Evolutionary conservation across 2,113 vertebrate species (phyloP).

Genomic region (Fulmarus glacialis): DNA sequence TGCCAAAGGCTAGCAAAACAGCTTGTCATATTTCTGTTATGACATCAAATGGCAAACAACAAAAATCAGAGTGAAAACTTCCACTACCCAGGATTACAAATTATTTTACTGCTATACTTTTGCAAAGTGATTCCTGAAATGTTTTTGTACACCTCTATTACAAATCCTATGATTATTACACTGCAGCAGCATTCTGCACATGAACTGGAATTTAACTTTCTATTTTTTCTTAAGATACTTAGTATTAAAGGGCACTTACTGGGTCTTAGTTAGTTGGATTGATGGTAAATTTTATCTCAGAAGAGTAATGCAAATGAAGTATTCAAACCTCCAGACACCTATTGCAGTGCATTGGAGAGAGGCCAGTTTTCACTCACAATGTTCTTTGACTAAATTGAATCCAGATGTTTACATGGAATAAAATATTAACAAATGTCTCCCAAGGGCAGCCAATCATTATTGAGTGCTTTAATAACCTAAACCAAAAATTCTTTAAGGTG

Average conservation of each 20-base stretch:
- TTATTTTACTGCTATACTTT: not conserved
- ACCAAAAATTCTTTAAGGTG: constrained; percentile 53
- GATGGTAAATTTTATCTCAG: constrained; percentile 34
- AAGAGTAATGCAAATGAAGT: not conserved
- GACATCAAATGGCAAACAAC: not conserved
- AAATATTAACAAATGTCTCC: constrained; percentile 65
- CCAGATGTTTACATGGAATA: constrained; percentile 75
- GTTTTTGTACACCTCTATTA: not conserved
- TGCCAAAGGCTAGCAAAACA: not conserved
- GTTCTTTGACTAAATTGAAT: constrained; percentile 63
- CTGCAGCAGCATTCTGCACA: not conserved
- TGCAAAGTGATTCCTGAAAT: not conserved
- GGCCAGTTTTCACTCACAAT: constrained; percentile 42
- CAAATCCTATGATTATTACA: not conserved
- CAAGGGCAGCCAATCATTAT: constrained; percentile 50
- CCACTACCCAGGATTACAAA: not conserved
- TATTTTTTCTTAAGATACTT: not conserved
- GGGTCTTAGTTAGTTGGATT: not conserved
- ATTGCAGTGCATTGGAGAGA: constrained; percentile 24
- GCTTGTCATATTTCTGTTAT: not conserved
- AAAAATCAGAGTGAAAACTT: not conserved
- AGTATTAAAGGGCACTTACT: not conserved
- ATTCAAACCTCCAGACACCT: constrained; percentile 38
- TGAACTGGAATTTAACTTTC: not conserved
- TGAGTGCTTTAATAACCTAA: constrained; percentile 63